Base-by-base conservation (phyloP, 1,140 invertebrate genomes). In the Mya arenaria region DNA sequence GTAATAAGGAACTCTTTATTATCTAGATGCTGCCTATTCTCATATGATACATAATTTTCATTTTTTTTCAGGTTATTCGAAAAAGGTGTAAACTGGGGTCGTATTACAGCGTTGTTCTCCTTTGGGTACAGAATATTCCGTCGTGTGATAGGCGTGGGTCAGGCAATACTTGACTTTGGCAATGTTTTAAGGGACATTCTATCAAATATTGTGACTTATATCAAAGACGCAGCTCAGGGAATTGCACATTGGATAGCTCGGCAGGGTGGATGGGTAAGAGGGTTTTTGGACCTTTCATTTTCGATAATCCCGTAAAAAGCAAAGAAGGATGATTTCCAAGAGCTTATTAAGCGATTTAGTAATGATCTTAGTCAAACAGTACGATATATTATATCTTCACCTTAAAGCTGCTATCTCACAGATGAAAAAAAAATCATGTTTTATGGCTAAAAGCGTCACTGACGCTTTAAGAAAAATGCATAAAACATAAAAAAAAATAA, bases 191-290 rank as follows among this genome's bases (percentile, higher is more conserved):
- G 30, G 2, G 85, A 84, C 23, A 87, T 91, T 39, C 82, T 90
- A 5, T 52, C 63, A 44, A 91, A 85, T 74, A 65, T 91, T 23
- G 85, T 89, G 41, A 74, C 68, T 44, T 90, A 90, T 69, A 79
- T 91, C 36, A 74, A 48, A 55, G 83, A 68, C 17, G 84, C 56
- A 28, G 37, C 69, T 0, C 28, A 88, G 56, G 86, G 81, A 58
- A 91, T 91, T 56, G 84, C 87, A 4, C 81, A 84, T 36, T 91
- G 90, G 90, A 91, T 91, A 58, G 90, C 89, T 13, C 82, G 90
- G n/a, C 89, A 89, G 58, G 90, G 90, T 17, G 90, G 90, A 44
- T 91, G 90, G 90, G 90, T 91, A 86, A 85, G 88, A 78, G 10
- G 48, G 48, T n/a, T n/a, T n/a, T n/a, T 52, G 48, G 48, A 17